Base-by-base conservation (phyloP, 2,797 vertebrate species). In the Cuculus canorus region DNA sequence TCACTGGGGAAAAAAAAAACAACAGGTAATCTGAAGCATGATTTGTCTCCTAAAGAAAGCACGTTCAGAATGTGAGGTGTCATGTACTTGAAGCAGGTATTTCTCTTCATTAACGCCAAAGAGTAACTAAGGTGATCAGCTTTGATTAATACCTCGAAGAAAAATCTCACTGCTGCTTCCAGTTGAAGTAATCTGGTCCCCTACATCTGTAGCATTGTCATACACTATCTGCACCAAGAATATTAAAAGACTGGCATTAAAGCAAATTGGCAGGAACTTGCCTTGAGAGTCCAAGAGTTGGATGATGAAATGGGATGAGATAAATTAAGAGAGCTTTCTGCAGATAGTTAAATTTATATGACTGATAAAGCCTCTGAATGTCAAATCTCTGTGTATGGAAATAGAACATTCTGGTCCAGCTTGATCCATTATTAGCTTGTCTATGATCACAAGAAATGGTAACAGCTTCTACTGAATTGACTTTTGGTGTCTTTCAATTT, bases 111-210 rank as follows among this genome's bases (percentile, higher is more conserved):
- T 81, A 77, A 41, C 57, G n/a, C 90, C 54, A 61, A 86, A 57
- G 68, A 48, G 32, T 71, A 57, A 47, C 79, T 56, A 37, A 64
- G 32, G 25, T 91, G 45, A 80, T 87, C 35, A 43, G 52, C 27
- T 84, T 70, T 23, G 47, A 57, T 30, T 25, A 11, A 37, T 14
- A 43, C 22, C 47, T 48, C 32, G 32, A 80, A 77, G 32, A 91
- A 92, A 39, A 91, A 89, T 82, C 45, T 91, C 63, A 61, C 57
- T 77, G 64, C 71, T 85, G 32, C 71, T 89, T 86, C 90, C 56
- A 60, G 22, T 4, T 82, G 48, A 70, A 73, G 35, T 65, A 48
- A 45, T 60, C 18, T 25, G 43, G 24, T 54, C 41, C 54, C 25
- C 5, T 23, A 24, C 13, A 35, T 39, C 45, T 78, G 45, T 21